phyloP scores from a whole-genome alignment of 1,140 invertebrate genomes.

The Drosophila aff. region DNA sequence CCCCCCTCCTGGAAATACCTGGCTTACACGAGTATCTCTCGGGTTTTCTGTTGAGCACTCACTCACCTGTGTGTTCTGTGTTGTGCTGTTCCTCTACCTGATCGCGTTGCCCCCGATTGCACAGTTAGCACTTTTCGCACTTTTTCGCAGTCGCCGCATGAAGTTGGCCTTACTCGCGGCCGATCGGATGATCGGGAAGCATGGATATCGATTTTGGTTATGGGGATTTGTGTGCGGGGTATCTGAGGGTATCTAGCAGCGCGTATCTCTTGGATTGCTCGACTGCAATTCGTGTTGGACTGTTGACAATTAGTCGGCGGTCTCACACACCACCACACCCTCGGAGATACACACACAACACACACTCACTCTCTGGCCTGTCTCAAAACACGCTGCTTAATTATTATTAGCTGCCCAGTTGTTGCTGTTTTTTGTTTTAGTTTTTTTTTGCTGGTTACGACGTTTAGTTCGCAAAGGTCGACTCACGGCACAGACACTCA shows the following conservation, averaged over 20 bases:
- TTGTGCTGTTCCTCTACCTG: constrained; percentile 8
- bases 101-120: constrained; percentile 33
- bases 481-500: constrained; percentile 17
- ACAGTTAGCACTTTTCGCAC: constrained; percentile 35
- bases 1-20: not conserved
- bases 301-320: constrained; percentile 32
- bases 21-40: constrained; percentile 3
- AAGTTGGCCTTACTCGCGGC: constrained; percentile 18
- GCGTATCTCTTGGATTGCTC: constrained; percentile 6
- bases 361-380: constrained; percentile 10
- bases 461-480: constrained; percentile 75
- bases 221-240: not conserved
- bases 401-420: constrained; percentile 65
- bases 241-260: not conserved
- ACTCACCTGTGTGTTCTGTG: constrained; percentile 31
- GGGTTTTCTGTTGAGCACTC: not conserved
- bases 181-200: constrained; percentile 26
- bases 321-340: constrained; percentile 9
- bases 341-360: constrained; percentile 22
- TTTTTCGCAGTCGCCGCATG: constrained; percentile 22
- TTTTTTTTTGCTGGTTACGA: constrained; percentile 53
- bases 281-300: constrained; percentile 14
- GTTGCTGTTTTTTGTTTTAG: constrained; percentile 26
- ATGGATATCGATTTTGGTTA: not conserved
- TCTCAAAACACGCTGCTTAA: constrained; percentile 66